These are phyloP conservation scores for Nothoprocta perdicaria DNA, from an alignment of 2,113 vertebrate species.

Conservation along the genomic window DNA sequence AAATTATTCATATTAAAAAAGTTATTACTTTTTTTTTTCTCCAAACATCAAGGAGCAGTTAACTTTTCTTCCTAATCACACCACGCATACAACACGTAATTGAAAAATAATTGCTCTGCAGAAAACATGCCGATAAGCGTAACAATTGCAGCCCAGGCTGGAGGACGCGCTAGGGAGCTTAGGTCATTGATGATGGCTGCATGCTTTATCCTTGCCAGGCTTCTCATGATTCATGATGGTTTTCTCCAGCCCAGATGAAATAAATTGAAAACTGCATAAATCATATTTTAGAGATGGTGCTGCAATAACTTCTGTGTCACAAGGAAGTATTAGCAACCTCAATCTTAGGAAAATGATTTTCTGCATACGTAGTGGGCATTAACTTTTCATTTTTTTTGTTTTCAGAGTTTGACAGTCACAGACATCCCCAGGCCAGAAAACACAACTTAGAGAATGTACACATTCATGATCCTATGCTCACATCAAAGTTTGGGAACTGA, in stretches of 20 bases:
- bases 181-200: rapidly evolving
- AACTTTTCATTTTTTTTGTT: rapidly evolving
- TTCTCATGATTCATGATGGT: rapidly evolving
- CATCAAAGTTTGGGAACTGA: neutral
- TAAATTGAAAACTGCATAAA: neutral
- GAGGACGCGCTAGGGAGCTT: rapidly evolving
- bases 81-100: rapidly evolving
- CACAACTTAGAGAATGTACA: rapidly evolving
- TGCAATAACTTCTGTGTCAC: neutral
- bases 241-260: neutral
- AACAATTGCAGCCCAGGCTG: rapidly evolving
- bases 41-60: rapidly evolving
- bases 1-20: rapidly evolving
- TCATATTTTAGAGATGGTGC: neutral
- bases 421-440: neutral
- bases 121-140: rapidly evolving
- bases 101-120: neutral
- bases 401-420: neutral
- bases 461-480: neutral
- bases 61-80: neutral
- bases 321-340: neutral
- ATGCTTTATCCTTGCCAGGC: rapidly evolving
- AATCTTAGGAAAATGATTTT: neutral
- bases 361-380: neutral
- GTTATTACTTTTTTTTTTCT: neutral